phyloP scores from a whole-genome alignment of 2,888 invertebrate species.

The Campoplex nolae region DNA sequence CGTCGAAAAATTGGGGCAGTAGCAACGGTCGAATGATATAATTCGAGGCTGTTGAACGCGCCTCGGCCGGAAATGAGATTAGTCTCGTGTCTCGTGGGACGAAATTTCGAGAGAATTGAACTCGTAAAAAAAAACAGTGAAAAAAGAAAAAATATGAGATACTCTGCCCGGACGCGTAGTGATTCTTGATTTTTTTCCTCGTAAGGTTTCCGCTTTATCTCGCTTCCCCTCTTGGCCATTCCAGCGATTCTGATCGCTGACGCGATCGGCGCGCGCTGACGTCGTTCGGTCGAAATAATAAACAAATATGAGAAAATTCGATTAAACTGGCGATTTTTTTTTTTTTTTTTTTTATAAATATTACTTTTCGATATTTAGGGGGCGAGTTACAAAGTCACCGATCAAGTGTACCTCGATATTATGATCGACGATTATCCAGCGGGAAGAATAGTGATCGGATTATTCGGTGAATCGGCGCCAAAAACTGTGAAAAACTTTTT shows the following conservation, averaged over 20 bases:
- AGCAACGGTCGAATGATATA: neutral
- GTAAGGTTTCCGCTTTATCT: constrained; percentile 61
- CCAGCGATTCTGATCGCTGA: constrained; percentile 20
- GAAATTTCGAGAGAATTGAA: neutral
- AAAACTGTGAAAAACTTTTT: constrained; percentile 95
- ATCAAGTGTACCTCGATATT: constrained; percentile 93
- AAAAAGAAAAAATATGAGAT: neutral
- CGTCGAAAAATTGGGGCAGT: constrained; percentile 32
- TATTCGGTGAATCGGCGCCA: constrained; percentile 95
- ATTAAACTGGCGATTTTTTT: too few species aligned
- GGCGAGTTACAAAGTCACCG: constrained; percentile 89
- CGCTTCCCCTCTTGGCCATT: constrained; percentile 1
- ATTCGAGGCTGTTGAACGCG: constrained; percentile 8
- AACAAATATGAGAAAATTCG: neutral
- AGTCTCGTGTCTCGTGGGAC: neutral
- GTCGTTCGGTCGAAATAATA: neutral
- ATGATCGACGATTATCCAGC: constrained; percentile 89
- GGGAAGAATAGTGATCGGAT: constrained; percentile 93
- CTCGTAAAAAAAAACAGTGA: neutral
- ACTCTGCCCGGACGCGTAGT: neutral
- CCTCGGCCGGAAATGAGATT: neutral
- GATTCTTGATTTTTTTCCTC: constrained; percentile 26
- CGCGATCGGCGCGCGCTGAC: neutral
- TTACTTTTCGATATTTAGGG: constrained; percentile 84
- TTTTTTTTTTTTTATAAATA: neutral